Evolutionary conservation across 2,113 vertebrate species (phyloP), one percentile per base, ranked within the genome.

Genomic region (Cariama cristata): DNA sequence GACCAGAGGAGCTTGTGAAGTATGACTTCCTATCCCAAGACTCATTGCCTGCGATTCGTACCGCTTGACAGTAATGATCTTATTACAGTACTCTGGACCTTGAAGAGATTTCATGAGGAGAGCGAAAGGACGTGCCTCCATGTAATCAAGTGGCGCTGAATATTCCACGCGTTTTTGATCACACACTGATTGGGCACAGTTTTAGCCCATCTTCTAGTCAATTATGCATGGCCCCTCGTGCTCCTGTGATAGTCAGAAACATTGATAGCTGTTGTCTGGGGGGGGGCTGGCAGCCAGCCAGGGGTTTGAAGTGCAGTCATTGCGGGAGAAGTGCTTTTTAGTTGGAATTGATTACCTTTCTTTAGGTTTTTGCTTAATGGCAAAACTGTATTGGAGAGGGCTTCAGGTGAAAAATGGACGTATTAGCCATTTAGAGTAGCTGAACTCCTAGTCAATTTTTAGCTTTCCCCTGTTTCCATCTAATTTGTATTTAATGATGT

Each of bases 151-250:
- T 98, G 98, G 97, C 82, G 97, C 97, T 97, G 98, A 97, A 98
- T 98, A 98, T 98, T 98, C 98, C 98, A 98, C 98, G 96, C 98
- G 97, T 81, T 98, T 98, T 97, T 98, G 98, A 98, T 98, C 98
- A 97, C 98, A 98, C 98, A 94, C 98, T 98, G 98, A 98, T 98
- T 98, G 98, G 98, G 98, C 98, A 98, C 98, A 98, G 98, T 98
- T 98, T 98, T 98, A 98, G 96, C 98, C 98, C 98, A 98, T 98
- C 98, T 98, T 98, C 98, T 97, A 98, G 98, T 98, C 98, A 98
- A 98, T 98, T 98, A 98, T 97, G 98, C 98, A 98, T 98, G 98
- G 98, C 98, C 98, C 97, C 97, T 97, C 83, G 96, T 97, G 98
- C 98, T 98, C 98, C 96, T 64, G 91, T 66, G 96, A 82, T 92